Base-by-base conservation (phyloP, 2,888 invertebrate species). In the Brachypterus glaber region DNA sequence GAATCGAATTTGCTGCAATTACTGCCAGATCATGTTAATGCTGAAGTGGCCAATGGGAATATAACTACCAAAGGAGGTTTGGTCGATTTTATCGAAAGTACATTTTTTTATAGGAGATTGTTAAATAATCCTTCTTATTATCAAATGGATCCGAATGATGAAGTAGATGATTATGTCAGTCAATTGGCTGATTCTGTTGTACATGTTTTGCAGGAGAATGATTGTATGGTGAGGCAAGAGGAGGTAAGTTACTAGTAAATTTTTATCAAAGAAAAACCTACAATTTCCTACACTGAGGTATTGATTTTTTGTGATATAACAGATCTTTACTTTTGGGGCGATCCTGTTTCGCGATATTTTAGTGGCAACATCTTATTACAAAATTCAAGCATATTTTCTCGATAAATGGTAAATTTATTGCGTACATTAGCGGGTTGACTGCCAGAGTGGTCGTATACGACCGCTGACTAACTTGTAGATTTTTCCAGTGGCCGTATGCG, bases 61-160 rank as follows among this genome's bases (percentile, higher is more conserved):
- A 86, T 99, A n/a, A 77, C 79, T 48, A 82, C 83, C 0, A 92
- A 89, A 59, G 88, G 91, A 60, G 88, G 92, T 51, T 85, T 93
- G 33, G 71, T 98, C 40, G 96, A 98, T 65, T 99, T 98, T 68
- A 71, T 98, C 48, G 95, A 97, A 0, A 98, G 96, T 87, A 99
- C 98, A 0, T 99, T 93, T 59, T 93, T 97, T 71, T 98, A 95
- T 71, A 72, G 96, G 35, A 73, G 96, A 12, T 68, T 97, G 3
- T 65, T 95, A 36, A 84, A 87, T 57, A 97, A 97, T 73, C 97
- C 97, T 0, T 76, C 82, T 0, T 95, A 89, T 62, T 95, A 95
- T 60, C 79, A 84, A 42, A 64, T 95, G 41, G 81, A 84, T 30
- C 76, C 45, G 4, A 41, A 50, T 37, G 40, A 39, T 3, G 47